phyloP scores from a whole-genome alignment of 2,888 invertebrate species.

The Blastobasis lacticolella region DNA sequence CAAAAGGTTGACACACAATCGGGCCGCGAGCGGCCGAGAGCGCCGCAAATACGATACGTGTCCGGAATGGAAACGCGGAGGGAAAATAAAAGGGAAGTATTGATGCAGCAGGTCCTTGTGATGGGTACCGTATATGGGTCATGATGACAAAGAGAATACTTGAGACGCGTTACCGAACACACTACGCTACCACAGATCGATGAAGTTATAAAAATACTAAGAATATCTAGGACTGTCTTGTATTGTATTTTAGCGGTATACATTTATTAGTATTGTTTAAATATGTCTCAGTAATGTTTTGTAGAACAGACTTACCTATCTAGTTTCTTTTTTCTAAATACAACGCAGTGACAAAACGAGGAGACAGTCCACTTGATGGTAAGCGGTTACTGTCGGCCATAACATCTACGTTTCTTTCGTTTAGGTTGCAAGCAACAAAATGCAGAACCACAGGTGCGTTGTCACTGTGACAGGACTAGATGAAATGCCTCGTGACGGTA shows the following conservation, averaged over 20 bases:
- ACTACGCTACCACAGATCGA: not conserved
- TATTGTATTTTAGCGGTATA: not conserved
- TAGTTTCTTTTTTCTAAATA: too few species aligned
- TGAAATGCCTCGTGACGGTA: too few species aligned
- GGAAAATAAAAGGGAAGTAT: not conserved
- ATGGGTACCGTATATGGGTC: too few species aligned
- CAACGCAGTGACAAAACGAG: too few species aligned
- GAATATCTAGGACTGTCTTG: not conserved
- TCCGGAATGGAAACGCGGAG: not conserved
- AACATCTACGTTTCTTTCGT: too few species aligned
- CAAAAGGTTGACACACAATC: not conserved
- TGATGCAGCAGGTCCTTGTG: not conserved
- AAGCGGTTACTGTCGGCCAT: too few species aligned
- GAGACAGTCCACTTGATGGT: too few species aligned
- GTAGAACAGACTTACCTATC: too few species aligned
- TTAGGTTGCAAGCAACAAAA: too few species aligned
- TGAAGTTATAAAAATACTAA: not conserved
- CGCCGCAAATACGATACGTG: slow-evolving; percentile 2
- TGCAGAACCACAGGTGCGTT: too few species aligned
- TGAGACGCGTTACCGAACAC: not conserved
- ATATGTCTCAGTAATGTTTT: too few species aligned
- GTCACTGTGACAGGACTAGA: too few species aligned
- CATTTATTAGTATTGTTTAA: not conserved
- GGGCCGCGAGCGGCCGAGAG: not conserved
- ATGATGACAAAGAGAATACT: not conserved